Evolutionary conservation across 2,888 invertebrate species (phyloP).

Genomic region (Pemphredon lugubris): DNA sequence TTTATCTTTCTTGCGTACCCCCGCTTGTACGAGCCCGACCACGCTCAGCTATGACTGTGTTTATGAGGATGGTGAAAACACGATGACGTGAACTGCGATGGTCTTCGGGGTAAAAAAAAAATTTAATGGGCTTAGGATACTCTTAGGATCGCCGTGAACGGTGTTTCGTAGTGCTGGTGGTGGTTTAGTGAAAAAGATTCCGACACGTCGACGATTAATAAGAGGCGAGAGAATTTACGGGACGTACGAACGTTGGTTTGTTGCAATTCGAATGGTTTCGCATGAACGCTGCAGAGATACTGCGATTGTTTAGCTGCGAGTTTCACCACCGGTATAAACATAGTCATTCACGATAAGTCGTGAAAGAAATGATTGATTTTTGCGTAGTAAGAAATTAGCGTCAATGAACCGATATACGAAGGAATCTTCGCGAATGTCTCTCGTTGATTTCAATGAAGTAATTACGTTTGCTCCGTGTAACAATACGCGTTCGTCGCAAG

Average conservation of each 20-base stretch:
- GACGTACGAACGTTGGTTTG: background rate
- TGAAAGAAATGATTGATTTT: background rate
- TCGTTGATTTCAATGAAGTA: no score
- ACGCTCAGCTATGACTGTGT: conserved; percentile 57
- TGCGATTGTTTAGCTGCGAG: conserved; percentile 3
- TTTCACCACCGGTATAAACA: conserved; percentile 64
- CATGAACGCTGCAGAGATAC: background rate
- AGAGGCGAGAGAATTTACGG: background rate
- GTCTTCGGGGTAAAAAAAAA: background rate
- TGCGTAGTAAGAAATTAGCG: no score
- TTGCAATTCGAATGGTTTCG: background rate
- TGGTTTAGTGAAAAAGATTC: conserved; percentile 31
- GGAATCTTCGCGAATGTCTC: no score
- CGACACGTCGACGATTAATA: background rate
- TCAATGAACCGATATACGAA: no score
- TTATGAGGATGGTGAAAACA: conserved; percentile 63
- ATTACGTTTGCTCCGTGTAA: no score
- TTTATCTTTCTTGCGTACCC: background rate
- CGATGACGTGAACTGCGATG: conserved; percentile 21
- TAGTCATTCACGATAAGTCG: conserved; percentile 43
- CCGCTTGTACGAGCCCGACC: conserved; percentile 14
- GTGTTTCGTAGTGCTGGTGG: conserved; percentile 52
- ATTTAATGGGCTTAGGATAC: background rate
- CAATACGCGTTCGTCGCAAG: no score
- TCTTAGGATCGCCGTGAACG: conserved; percentile 13